Evolutionary conservation across 2,888 invertebrate species (phyloP), one percentile per base, ranked within the genome.

Genomic region (Seira sanloemensis): DNA sequence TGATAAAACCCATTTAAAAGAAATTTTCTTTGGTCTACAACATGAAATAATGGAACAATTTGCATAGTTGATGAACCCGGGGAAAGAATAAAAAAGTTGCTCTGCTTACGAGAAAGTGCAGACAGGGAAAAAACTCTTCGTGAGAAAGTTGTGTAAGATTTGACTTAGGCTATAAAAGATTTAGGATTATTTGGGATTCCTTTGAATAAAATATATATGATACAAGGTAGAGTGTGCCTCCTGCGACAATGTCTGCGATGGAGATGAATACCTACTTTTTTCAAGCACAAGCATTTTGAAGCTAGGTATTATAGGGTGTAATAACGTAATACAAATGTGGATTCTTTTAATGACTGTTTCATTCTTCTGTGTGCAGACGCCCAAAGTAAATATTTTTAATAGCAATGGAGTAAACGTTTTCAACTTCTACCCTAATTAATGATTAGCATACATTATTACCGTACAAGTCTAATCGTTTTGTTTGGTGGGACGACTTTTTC

Each of bases 1-100:
- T 72, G 82, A 82, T 82, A 82, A 82, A 82, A 76, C 82, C 82
- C 76, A 76, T 82, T 76, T 68, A 66, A 77, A 72, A 75, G 69
- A 69, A 75, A 75, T 71, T 75, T 73, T 73, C 76, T 72, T 76
- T 82, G 69, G 50, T 76, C 50, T 79, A 73, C 74, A 72, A 72
- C 67, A 77, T 77, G 82, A 82, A 77, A 82, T 82, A 82, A 82
- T 82, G 82, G 82, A 82, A 82, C 82, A 82, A 82, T 82, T 82
- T 82, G 82, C 82, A 82, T 82, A 73, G 82, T 69, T 82, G 82
- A 82, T 82, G 82, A 82, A 75, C 76, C 76, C 66, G n/a, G n/a
- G n/a, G n/a, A n/a, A n/a, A n/a, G n/a, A n/a, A n/a, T n/a, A 26
- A 21, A 27, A 69, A 27, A 69, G 2, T 27, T 69, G 4, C 16